Base-by-base conservation (phyloP, 2,888 invertebrate genomes). In the Eristalis arbustorum region DNA sequence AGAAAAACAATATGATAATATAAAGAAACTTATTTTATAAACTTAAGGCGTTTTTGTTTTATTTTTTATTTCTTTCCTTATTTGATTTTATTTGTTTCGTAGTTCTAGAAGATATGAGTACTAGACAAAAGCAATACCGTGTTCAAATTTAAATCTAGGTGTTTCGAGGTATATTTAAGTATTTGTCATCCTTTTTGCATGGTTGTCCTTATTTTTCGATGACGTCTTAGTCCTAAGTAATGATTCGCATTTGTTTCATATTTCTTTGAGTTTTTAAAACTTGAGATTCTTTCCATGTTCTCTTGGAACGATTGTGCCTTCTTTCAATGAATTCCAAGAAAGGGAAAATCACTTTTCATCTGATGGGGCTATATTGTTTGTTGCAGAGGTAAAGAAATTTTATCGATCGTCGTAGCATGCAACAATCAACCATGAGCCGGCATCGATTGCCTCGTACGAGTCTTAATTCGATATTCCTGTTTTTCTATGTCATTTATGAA, bases 1-100 rank as follows among this genome's bases (percentile, higher is more conserved):
- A 82, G 37, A 40, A 69, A 74, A 78, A 74, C 25, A 56, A 87
- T 82, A 78, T 83, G 75, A 83, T 79, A 75, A 87, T 82, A 87
- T 87, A 87, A 79, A 83, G 72, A 75, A 78, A 78, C 75, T 64
- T 87, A 87, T 87, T 87, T 87, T 83, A 79, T 87, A 87, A 87
- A 79, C 71, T 79, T 71, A 83, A 78, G 73, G 66, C 11, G 22
- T 68, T 82, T 82, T 85, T 77, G 74, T 83, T 87, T 87, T 75
- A 75, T 82, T 87, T 82, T 64, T 61, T 13, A 10, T 10, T 31
- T 87, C 83, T 78, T 59, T 13, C 14, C 4, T 49, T 8, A 49
- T 5, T 49, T 18, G 49, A 8, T 18, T 49, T 61, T 2, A 10
- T 63, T 31, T 42, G 11, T 23, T 66, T 40, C 37, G 37, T 63